Evolutionary conservation across 1,140 invertebrate species (phyloP).

Genomic region (Idris sp.): DNA sequence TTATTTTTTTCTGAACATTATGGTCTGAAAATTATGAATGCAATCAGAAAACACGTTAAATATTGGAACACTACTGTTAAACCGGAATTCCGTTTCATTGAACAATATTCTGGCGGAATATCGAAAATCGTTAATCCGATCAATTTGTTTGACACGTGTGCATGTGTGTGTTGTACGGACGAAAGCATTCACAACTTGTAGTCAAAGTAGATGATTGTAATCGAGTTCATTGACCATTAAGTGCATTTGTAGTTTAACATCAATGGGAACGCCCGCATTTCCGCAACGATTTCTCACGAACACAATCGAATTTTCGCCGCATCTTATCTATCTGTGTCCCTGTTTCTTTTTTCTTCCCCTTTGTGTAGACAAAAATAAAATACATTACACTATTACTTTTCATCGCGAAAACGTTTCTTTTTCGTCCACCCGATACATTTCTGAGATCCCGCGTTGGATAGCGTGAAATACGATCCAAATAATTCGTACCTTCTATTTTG

Average conservation of each 20-base stretch:
- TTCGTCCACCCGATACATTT: constrained; percentile 23
- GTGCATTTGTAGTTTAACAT: constrained; percentile 6
- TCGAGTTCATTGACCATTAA: constrained; percentile 29
- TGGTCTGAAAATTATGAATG: too few species aligned
- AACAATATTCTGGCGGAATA: background rate
- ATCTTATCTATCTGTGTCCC: too few species aligned
- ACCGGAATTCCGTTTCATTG: constrained; percentile 26
- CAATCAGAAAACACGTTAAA: too few species aligned
- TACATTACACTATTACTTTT: background rate
- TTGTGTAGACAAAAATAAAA: too few species aligned
- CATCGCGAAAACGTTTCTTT: background rate
- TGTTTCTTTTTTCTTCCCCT: too few species aligned
- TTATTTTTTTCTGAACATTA: too few species aligned
- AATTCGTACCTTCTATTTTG: constrained; percentile 25
- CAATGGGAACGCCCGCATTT: constrained; percentile 17
- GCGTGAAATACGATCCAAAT: constrained; percentile 39
- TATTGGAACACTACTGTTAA: too few species aligned
- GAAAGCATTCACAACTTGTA: constrained; percentile 11
- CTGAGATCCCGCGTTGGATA: constrained; percentile 6
- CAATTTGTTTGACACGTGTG: background rate
- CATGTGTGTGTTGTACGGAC: constrained; percentile 5
- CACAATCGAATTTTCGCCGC: background rate
- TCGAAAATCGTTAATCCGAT: constrained; percentile 27
- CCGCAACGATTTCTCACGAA: background rate
- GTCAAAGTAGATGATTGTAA: constrained; percentile 30